phyloP scores from a whole-genome alignment of 2,888 invertebrate species.

The Amiota communis region DNA sequence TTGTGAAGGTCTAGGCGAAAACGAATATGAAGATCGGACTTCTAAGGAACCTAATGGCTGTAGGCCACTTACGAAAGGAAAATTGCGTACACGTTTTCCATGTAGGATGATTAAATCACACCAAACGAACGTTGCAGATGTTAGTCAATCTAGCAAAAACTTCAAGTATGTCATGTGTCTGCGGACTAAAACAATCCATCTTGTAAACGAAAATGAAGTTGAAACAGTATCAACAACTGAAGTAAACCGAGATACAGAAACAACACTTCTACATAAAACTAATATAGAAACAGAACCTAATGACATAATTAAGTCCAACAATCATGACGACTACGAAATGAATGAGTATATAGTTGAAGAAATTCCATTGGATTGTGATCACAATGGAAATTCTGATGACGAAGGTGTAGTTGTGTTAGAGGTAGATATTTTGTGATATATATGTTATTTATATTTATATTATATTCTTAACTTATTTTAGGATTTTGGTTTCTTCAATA shows the following conservation, averaged over 20 bases:
- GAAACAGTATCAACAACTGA: neutral
- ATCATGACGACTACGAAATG: neutral
- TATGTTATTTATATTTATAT: neutral
- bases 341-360: neutral
- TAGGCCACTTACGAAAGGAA: neutral
- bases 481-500: conserved; percentile 23
- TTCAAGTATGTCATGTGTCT: conserved; percentile 11
- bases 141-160: neutral
- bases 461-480: conserved; percentile 4
- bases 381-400: neutral
- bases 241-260: neutral
- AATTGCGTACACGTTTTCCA: neutral
- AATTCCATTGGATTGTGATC: neutral
- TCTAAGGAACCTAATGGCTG: neutral
- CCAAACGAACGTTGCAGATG: neutral
- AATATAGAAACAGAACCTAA: neutral
- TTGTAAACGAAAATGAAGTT: conserved; percentile 4
- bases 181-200: conserved; percentile 7
- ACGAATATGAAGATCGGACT: neutral
- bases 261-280: neutral
- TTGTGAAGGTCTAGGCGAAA: neutral
- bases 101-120: neutral
- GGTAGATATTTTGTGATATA: neutral
- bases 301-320: neutral
- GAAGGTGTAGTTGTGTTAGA: conserved; percentile 9